phyloP scores from a whole-genome alignment of 2,113 vertebrate genomes.

The Cyprinodon variegatus region DNA sequence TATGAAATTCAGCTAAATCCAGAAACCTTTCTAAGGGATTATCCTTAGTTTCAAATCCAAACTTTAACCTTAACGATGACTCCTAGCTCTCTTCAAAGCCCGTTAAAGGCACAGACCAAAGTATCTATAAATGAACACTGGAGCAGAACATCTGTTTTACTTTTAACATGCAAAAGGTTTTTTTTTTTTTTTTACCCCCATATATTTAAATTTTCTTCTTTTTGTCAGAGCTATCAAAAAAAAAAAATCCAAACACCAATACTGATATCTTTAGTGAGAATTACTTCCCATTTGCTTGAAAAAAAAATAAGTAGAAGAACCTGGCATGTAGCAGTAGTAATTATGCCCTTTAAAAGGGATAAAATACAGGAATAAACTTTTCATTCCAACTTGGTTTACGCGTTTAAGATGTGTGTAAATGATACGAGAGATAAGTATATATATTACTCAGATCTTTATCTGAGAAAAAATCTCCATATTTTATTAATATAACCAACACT shows the following conservation, averaged over 20 bases:
- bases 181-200: not conserved
- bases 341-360: not conserved
- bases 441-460: not conserved
- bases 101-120: not conserved
- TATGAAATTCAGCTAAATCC: not conserved
- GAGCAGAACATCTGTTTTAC: slow-evolving; percentile 11
- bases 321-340: not conserved
- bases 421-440: slow-evolving; percentile 4
- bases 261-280: slow-evolving; percentile 7
- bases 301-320: slow-evolving; percentile 3
- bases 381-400: not conserved
- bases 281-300: slow-evolving; percentile 13
- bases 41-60: not conserved
- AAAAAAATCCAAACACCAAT: slow-evolving; percentile 15
- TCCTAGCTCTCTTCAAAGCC: not conserved
- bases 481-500: slow-evolving; percentile 31
- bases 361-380: not conserved
- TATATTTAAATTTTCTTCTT: not conserved
- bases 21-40: too few species aligned
- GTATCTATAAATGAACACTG: slow-evolving; percentile 7
- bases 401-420: not conserved
- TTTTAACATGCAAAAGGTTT: slow-evolving; percentile 4
- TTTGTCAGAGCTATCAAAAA: slow-evolving; percentile 12
- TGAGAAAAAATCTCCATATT: slow-evolving; percentile 1
- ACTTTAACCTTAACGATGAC: not conserved